Evolutionary conservation across 53 echinoderm and acorn worm genomes (phyloP).

Genomic region (Mesocentrotus franciscanus): DNA sequence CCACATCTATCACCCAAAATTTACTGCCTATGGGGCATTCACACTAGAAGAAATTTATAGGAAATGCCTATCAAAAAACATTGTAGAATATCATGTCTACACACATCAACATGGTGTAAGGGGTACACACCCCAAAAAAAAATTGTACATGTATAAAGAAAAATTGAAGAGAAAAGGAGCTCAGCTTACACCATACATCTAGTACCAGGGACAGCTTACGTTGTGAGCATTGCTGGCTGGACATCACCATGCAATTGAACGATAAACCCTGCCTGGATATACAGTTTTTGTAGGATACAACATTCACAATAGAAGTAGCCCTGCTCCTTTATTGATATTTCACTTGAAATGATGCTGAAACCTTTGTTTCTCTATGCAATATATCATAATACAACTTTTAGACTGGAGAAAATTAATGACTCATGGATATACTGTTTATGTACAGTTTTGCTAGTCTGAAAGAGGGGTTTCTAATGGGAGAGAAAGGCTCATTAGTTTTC

Average conservation of each 20-base stretch:
- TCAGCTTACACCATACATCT: not conserved
- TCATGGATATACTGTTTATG: not conserved
- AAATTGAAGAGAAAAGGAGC: not conserved
- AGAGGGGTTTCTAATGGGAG: not conserved
- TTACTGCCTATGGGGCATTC: slow-evolving; percentile 24
- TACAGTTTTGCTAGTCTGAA: not conserved
- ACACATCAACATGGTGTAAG: not conserved
- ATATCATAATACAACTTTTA: not conserved
- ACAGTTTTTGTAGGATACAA: not conserved
- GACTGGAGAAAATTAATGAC: not conserved
- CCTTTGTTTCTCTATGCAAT: not conserved
- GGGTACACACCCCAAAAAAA: not conserved
- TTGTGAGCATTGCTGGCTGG: not conserved
- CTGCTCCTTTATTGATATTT: not conserved
- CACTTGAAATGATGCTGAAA: not conserved
- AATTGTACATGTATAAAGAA: too few species aligned
- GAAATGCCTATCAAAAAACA: not conserved
- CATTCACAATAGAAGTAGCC: not conserved
- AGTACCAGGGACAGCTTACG: not conserved
- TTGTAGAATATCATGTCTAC: not conserved
- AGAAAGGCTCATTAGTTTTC: slow-evolving; percentile 47
- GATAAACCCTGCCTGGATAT: not conserved
- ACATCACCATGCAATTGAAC: not conserved
- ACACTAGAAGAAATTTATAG: not conserved
- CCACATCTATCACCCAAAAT: slow-evolving; percentile 59